A percentile compares a stretch with the other conserved stretches of the same genome.
Conservation (phyloP, 2,888 invertebrate genomes). For the Halictus quadricinctus region DNA sequence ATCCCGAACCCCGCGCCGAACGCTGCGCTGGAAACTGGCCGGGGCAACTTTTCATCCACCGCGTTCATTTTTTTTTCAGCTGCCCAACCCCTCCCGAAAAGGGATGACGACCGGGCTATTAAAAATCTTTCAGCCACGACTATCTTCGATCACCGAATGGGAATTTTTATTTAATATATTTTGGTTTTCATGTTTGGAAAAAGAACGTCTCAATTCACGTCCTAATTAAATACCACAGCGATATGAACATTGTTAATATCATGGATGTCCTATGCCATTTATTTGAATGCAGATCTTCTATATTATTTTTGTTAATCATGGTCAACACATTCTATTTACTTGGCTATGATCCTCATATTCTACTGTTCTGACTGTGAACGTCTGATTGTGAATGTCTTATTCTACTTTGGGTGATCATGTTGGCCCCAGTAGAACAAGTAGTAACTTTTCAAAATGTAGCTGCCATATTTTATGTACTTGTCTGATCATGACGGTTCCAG, state of each 20-base stretch:
- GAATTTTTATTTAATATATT: neutral
- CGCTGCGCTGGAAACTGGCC: neutral
- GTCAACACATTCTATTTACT: neutral
- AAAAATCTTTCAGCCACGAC: constrained; percentile 7
- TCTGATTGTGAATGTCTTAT: too few relatives aligned
- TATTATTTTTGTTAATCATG: neutral
- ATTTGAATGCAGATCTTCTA: neutral
- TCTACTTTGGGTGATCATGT: neutral
- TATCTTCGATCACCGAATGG: constrained; percentile 10
- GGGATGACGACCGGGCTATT: constrained; percentile 12
- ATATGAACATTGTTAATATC: neutral
- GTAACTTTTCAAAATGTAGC: neutral
- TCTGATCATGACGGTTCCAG: neutral
- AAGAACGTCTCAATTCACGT: neutral
- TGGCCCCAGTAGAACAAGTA: neutral
- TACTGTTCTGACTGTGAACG: too few relatives aligned
- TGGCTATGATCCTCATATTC: neutral
- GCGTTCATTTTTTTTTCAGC: constrained; percentile 15
- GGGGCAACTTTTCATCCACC: neutral
- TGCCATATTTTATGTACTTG: neutral
- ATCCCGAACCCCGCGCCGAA: neutral
- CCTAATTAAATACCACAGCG: neutral
- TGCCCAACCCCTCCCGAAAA: neutral
- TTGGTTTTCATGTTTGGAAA: neutral
- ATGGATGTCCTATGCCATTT: neutral